Evolutionary conservation across 2,888 invertebrate genomes (phyloP).

Genomic region (Loripinus fragilis): DNA sequence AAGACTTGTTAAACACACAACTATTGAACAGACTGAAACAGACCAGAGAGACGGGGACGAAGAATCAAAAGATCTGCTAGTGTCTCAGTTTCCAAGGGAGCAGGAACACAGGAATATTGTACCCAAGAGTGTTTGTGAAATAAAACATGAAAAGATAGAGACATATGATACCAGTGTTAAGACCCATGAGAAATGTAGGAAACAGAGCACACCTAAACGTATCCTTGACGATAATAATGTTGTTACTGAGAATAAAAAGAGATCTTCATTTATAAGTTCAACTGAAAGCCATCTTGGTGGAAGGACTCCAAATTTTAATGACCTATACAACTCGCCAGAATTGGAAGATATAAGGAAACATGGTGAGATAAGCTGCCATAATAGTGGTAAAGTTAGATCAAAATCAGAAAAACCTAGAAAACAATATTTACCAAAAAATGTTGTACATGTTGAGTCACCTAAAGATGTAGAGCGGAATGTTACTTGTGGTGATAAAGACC

Average conservation of each 20-base stretch:
- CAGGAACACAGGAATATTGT: too few relatives aligned
- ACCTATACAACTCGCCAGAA: too few relatives aligned
- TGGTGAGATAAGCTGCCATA: too few relatives aligned
- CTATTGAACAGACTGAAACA: too few relatives aligned
- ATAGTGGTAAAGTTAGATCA: too few relatives aligned
- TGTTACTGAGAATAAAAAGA: neutral
- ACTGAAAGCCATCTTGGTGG: neutral
- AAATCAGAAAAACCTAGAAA: neutral
- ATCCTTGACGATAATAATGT: neutral
- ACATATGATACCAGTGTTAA: neutral
- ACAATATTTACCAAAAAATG: neutral
- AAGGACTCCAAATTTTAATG: neutral
- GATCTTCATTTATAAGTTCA: neutral
- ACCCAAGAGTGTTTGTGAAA: neutral
- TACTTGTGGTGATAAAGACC: neutral
- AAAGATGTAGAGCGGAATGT: neutral
- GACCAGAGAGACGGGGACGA: too few relatives aligned
- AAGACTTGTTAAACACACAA: conserved; percentile 16
- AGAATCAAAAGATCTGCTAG: too few relatives aligned
- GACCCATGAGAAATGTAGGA: conserved; percentile 31
- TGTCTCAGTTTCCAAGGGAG: too few relatives aligned
- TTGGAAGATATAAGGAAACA: too few relatives aligned
- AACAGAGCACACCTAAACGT: conserved; percentile 28
- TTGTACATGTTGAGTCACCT: neutral
- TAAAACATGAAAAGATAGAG: neutral